Base-by-base conservation (phyloP, 2,113 vertebrate genomes). In the Gymnarchus niloticus region DNA sequence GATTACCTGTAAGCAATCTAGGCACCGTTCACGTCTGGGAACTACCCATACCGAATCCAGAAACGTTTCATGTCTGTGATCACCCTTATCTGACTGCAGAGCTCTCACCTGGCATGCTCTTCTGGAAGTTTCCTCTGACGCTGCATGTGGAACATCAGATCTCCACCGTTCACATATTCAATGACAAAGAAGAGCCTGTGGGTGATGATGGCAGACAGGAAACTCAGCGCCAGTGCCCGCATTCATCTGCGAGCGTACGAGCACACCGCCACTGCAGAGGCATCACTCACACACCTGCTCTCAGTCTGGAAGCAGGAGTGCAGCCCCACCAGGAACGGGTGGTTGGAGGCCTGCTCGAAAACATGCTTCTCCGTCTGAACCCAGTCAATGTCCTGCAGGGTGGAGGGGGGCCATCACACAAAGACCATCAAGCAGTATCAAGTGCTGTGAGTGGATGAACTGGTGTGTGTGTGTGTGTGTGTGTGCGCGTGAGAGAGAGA, bases 101-200 rank as follows among this genome's bases (percentile, higher is more conserved):
- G 44, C 33, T 44, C 46, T 69, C 88, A 98, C 98, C 98, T 98
- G 89, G 98, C 97, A 76, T 99, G 98, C 85, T 99, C 98, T 92
- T 99, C 98, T 41, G 98, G 98, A 92, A 99, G 96, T 89, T 99
- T 99, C 89, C 98, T 95, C 93, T 99, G 98, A 81, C 98, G 94
- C 91, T 99, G 98, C 98, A 99, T 99, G 87, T 99, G 98, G 93
- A 99, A 99, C 98, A 99, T 99, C 33, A 99, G 94, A 90, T 99
- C 98, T 65, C 98, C 98, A 88, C 98, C 98, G 78, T 99, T 99
- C 86, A 99, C 98, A 56, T 99, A 99, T 87, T 99, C 98, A 84
- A 99, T 99, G 86, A 99, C 97, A 87, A 99, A 99, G 92, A 99
- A 99, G 49, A 99, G 94, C 88, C 98, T 99, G n/a, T n/a, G 91